Conservation (phyloP, 1,140 invertebrate genomes). For the Monochamus saltuarius region DNA sequence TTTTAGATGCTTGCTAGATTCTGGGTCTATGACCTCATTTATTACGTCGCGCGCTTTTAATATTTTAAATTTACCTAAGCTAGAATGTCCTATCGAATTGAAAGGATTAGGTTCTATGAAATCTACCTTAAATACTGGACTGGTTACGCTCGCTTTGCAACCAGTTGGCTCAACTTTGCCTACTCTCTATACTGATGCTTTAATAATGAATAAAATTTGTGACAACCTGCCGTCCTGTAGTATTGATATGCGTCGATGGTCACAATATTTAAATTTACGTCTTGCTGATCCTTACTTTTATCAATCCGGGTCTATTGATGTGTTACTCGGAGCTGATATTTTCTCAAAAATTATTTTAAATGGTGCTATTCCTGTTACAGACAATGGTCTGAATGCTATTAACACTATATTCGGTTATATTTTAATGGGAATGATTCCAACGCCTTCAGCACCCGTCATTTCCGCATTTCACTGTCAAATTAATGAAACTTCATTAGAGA, state of each 20-base stretch:
- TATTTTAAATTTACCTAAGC: neutral
- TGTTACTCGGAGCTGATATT: conserved; percentile 15
- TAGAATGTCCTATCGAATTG: neutral
- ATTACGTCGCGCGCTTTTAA: neutral
- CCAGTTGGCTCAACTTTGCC: neutral
- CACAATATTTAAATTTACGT: conserved; percentile 6
- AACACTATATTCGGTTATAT: conserved; percentile 15
- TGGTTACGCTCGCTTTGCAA: neutral
- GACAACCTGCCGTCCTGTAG: neutral
- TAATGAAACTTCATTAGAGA: too few relatives aligned
- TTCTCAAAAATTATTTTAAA: conserved; percentile 15
- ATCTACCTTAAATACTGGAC: neutral
- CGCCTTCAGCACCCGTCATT: neutral
- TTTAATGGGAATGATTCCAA: conserved; percentile 11
- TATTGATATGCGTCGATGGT: neutral
- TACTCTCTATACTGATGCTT: neutral
- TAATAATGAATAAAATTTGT: conserved; percentile 5
- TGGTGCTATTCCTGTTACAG: neutral
- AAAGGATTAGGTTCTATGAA: neutral
- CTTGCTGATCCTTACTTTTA: conserved; percentile 12
- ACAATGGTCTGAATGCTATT: conserved; percentile 4
- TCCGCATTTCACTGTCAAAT: neutral
- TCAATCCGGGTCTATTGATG: conserved; percentile 9
- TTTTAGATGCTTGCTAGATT: neutral
- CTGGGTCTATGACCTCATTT: conserved; percentile 1